A percentile compares a stretch with the other conserved stretches of the same genome.
phyloP scores from a whole-genome alignment of 2,888 invertebrate genomes.

The Baronia brevicornis region DNA sequence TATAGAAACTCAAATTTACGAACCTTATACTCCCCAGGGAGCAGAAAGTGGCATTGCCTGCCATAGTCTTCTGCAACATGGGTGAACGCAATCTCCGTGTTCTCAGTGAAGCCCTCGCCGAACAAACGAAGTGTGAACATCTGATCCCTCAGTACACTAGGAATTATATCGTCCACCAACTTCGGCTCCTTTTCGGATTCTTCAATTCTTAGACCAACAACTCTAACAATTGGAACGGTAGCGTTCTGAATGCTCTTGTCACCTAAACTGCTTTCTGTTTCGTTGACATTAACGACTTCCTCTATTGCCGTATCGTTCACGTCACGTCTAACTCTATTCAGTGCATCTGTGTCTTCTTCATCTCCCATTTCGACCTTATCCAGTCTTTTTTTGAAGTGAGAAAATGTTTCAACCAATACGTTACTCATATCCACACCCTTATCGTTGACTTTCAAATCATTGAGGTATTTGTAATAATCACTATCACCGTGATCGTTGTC shows the following conservation, averaged over 20 bases:
- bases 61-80: conserved; percentile 38
- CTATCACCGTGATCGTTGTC: conserved; percentile 21
- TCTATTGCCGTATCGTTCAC: conserved; percentile 3
- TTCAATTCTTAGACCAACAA: conserved; percentile 54
- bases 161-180: conserved; percentile 51
- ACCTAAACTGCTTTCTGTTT: not conserved
- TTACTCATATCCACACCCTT: conserved; percentile 22
- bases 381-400: conserved; percentile 10
- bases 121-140: conserved; percentile 47
- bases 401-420: conserved; percentile 28
- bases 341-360: conserved; percentile 1
- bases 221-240: conserved; percentile 31
- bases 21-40: conserved; percentile 46
- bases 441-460: conserved; percentile 31
- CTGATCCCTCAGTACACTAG: conserved; percentile 49
- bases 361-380: not conserved
- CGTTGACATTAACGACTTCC: not conserved
- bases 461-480: conserved; percentile 23
- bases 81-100: conserved; percentile 52
- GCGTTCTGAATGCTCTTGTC: conserved; percentile 6
- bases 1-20: no score
- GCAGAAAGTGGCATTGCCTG: conserved; percentile 35
- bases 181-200: conserved; percentile 56
- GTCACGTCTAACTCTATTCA: conserved; percentile 20
- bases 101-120: conserved; percentile 44